phyloP scores from a whole-genome alignment of 2,113 vertebrate genomes.

The Tragelaphus strepsiceros region DNA sequence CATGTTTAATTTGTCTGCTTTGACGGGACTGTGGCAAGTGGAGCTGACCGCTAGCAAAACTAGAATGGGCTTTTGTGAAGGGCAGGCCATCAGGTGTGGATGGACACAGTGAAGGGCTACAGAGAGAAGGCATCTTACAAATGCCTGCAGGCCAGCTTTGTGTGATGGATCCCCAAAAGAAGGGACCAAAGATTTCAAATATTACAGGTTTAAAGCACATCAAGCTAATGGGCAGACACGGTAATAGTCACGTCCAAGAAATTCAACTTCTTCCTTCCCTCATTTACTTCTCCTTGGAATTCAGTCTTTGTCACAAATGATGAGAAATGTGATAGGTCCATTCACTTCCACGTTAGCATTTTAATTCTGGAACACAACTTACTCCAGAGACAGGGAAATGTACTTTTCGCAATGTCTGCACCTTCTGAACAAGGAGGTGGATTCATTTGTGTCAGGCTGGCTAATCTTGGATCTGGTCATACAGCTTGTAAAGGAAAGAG shows the following conservation, averaged over 20 bases:
- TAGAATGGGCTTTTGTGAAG: conserved; percentile 53
- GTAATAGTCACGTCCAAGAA: not conserved
- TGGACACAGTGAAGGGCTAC: not conserved
- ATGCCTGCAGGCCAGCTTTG: not conserved
- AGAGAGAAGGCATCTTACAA: not conserved
- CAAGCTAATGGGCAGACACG: not conserved
- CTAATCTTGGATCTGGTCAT: not conserved
- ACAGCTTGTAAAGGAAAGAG: not conserved
- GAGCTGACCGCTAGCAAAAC: conserved; percentile 14
- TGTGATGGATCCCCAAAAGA: not conserved
- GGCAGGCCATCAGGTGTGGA: conserved; percentile 25
- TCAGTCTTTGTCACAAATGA: not conserved
- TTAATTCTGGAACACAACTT: not conserved
- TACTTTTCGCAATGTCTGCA: not conserved
- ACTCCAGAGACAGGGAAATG: not conserved
- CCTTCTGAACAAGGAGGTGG: not conserved
- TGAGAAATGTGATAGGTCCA: not conserved
- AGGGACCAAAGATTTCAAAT: not conserved
- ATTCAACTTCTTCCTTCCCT: not conserved
- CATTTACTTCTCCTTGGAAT: not conserved
- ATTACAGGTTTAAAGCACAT: not conserved
- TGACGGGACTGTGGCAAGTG: conserved; percentile 62
- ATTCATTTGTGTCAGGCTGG: not conserved
- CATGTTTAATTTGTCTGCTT: conserved; percentile 70
- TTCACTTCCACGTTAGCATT: not conserved